Evolutionary conservation across 30 jellyfish, hydroid and myxozoan genomes (phyloP).

Genomic region (Phacellophora camtschatica): DNA sequence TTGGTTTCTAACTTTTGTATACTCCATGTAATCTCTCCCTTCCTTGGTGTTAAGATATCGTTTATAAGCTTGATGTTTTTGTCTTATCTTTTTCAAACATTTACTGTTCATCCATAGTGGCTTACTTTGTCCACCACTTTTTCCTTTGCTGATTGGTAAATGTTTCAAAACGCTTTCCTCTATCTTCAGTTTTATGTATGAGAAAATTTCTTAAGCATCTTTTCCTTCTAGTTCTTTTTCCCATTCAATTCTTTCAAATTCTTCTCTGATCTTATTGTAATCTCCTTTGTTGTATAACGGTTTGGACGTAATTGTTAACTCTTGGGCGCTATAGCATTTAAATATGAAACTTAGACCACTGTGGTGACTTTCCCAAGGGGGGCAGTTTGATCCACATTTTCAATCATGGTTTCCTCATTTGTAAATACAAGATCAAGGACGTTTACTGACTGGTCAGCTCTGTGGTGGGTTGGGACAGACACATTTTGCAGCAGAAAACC

Average conservation of each 20-base stretch:
- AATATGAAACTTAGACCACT: neutral
- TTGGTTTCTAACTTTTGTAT: slow-evolving; percentile 27
- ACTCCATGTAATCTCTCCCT: slow-evolving; percentile 14
- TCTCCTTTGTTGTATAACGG: slow-evolving; percentile 26
- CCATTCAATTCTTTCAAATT: slow-evolving; percentile 1
- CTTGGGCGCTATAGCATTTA: slow-evolving; percentile 4
- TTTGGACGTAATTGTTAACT: slow-evolving; percentile 11
- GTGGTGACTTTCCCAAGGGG: slow-evolving; percentile 38
- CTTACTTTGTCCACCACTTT: slow-evolving; percentile 22
- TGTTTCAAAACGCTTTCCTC: slow-evolving; percentile 32
- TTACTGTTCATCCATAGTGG: slow-evolving; percentile 30
- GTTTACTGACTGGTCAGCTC: slow-evolving; percentile 43
- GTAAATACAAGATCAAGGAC: slow-evolving; percentile 29
- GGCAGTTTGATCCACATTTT: slow-evolving; percentile 6
- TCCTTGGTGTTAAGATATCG: slow-evolving; percentile 51
- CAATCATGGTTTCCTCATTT: slow-evolving; percentile 11
- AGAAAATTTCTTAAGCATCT: slow-evolving; percentile 4
- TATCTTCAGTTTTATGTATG: slow-evolving; percentile 19
- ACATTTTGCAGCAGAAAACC: slow-evolving; percentile 22
- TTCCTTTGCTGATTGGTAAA: slow-evolving; percentile 5
- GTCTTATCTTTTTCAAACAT: slow-evolving; percentile 23
- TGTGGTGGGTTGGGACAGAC: slow-evolving; percentile 33
- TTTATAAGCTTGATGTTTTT: slow-evolving; percentile 17
- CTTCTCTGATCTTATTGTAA: slow-evolving; percentile 24
- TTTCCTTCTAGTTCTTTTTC: slow-evolving; percentile 6